Percentiles rank a stretch among this genome's conserved stretches.
These are phyloP conservation scores for Antedon mediterranea DNA, from an alignment of 53 echinoderm and acorn worm genomes.

Conservation along the genomic window DNA sequence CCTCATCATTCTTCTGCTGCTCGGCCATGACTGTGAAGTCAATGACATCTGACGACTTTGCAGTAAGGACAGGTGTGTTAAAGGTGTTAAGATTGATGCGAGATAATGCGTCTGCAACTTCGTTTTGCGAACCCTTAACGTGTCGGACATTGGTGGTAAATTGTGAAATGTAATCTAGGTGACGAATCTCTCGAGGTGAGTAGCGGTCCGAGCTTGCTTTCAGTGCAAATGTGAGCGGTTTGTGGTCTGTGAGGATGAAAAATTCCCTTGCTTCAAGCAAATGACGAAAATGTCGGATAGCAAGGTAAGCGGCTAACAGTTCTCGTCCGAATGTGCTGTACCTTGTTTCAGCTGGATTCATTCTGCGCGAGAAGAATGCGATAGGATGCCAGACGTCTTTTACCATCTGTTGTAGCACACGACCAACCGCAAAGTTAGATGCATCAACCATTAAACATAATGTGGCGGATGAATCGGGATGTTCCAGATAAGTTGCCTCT, in stretches of 20 bases:
- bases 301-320: slow-evolving; percentile 5
- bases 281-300: slow-evolving; percentile 17
- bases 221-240: slow-evolving; percentile 2
- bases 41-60: too few species aligned
- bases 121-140: slow-evolving; percentile 12
- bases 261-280: slow-evolving; percentile 11
- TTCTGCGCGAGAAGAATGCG: too few species aligned
- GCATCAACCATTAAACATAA: slow-evolving; percentile 22
- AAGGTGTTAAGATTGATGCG: neutral
- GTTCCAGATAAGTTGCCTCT: slow-evolving; percentile 8
- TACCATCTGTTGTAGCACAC: too few species aligned
- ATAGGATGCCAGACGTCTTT: slow-evolving; percentile 10
- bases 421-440: slow-evolving; percentile 9
- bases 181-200: slow-evolving; percentile 8
- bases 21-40: too few species aligned
- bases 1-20: too few species aligned
- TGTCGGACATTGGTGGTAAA: slow-evolving; percentile 2
- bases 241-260: slow-evolving; percentile 16
- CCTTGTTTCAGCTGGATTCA: slow-evolving; percentile 14
- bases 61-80: too few species aligned
- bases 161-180: slow-evolving; percentile 6
- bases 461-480: slow-evolving; percentile 7
- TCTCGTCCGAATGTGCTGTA: slow-evolving; percentile 32
- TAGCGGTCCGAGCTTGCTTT: neutral
- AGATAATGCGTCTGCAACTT: slow-evolving; percentile 16